These are phyloP conservation scores for Schizopygopsis malacanthus DNA, from an alignment of 2,797 vertebrate species.

Conservation along the genomic window DNA sequence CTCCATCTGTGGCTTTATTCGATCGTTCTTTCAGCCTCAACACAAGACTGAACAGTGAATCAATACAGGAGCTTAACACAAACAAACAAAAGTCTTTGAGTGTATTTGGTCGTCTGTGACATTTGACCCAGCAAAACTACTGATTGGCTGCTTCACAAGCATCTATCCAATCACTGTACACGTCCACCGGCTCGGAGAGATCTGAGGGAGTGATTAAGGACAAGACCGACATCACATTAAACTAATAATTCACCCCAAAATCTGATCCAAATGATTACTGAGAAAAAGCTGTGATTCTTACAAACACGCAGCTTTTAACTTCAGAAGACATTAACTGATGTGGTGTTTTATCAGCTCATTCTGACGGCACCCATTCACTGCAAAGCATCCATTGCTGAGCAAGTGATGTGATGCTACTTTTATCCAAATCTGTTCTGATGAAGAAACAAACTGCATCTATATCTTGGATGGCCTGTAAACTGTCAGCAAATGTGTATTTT, in stretches of 20 bases:
- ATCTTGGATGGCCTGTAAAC: not conserved
- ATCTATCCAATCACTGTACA: conserved; percentile 97
- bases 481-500: not conserved
- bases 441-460: not conserved
- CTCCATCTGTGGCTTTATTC: not conserved
- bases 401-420: not conserved
- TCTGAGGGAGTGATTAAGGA: conserved; percentile 80
- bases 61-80: not conserved
- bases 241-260: not conserved
- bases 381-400: not conserved
- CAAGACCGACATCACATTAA: not conserved
- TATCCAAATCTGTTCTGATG: not conserved
- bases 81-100: not conserved
- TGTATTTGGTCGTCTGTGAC: conserved; percentile 37
- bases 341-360: not conserved
- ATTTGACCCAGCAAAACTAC: conserved; percentile 70
- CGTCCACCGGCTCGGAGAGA: conserved; percentile 92
- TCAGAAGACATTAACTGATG: not conserved
- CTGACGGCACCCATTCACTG: not conserved
- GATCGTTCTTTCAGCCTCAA: not conserved
- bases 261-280: too few species aligned
- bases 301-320: not conserved
- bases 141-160: conserved; percentile 96
- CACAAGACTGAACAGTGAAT: not conserved
- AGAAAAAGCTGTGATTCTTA: not conserved